Evolutionary conservation across 2,113 vertebrate genomes (phyloP).

Genomic region (Sminthopsis crassicaudata): DNA sequence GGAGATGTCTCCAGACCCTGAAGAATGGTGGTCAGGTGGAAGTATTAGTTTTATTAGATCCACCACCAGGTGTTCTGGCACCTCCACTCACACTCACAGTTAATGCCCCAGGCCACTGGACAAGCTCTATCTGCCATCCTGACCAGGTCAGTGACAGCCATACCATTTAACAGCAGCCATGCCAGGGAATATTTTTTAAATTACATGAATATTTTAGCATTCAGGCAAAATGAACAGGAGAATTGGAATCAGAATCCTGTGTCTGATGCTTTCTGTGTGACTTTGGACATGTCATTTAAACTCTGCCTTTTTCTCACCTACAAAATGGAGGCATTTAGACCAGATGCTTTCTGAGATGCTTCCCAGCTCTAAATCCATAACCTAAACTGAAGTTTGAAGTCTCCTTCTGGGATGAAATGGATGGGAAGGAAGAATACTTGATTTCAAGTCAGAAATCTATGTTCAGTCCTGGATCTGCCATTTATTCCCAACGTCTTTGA

Average conservation of each 20-base stretch:
- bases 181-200: background rate
- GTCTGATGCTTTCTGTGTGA: background rate
- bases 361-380: background rate
- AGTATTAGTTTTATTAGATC: background rate
- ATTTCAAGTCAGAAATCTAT: no score
- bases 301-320: background rate
- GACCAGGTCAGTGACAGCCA: background rate
- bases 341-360: background rate
- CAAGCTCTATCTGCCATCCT: background rate
- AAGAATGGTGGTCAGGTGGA: background rate
- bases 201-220: background rate
- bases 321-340: background rate
- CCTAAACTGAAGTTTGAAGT: background rate
- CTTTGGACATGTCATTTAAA: background rate
- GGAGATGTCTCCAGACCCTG: background rate
- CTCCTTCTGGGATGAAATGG: background rate
- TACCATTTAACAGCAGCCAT: background rate
- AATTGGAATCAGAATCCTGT: background rate
- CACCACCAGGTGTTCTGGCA: background rate
- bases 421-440: no score
- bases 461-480: no score
- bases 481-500: no score
- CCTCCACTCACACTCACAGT: background rate
- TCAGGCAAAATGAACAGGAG: background rate
- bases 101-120: background rate